phyloP scores from a whole-genome alignment of 23 tunicate genomes.

The Aplidium turbinatum region DNA sequence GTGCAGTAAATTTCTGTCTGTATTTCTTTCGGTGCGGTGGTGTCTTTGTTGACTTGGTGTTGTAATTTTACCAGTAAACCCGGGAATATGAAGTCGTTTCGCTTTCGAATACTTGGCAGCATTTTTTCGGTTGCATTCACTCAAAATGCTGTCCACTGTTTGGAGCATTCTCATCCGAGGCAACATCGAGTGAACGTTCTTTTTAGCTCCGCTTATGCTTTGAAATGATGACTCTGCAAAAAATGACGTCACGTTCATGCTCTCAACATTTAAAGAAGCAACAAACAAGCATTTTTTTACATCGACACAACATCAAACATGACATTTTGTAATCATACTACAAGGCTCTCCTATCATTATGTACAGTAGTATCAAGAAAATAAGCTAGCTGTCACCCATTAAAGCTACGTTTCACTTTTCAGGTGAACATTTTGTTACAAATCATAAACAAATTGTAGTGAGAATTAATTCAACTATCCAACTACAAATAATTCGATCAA shows the following conservation, averaged over 20 bases:
- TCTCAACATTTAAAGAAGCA: not conserved
- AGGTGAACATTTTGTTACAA: no score
- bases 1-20: slow-evolving; percentile 7
- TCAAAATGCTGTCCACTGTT: slow-evolving; percentile 21
- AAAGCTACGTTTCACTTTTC: no score
- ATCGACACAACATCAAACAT: no score
- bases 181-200: not conserved
- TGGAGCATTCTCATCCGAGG: slow-evolving; percentile 21
- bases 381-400: no score
- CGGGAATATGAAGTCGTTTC: slow-evolving; percentile 32
- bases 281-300: no score
- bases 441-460: no score
- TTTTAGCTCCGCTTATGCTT: slow-evolving; percentile 9
- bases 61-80: slow-evolving; percentile 26
- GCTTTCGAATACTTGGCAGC: slow-evolving; percentile 3
- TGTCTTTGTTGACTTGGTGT: not conserved
- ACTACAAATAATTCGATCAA: not conserved
- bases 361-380: no score
- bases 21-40: not conserved
- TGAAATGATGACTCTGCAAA: slow-evolving; percentile 5
- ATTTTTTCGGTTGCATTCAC: slow-evolving; percentile 17
- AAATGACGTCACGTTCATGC: not conserved
- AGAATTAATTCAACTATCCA: not conserved
- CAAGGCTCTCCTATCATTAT: no score
- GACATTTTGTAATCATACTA: no score